Evolutionary conservation across 2,113 vertebrate genomes (phyloP), one percentile per base, ranked within the genome.

Genomic region (Terrapene triunguis): DNA sequence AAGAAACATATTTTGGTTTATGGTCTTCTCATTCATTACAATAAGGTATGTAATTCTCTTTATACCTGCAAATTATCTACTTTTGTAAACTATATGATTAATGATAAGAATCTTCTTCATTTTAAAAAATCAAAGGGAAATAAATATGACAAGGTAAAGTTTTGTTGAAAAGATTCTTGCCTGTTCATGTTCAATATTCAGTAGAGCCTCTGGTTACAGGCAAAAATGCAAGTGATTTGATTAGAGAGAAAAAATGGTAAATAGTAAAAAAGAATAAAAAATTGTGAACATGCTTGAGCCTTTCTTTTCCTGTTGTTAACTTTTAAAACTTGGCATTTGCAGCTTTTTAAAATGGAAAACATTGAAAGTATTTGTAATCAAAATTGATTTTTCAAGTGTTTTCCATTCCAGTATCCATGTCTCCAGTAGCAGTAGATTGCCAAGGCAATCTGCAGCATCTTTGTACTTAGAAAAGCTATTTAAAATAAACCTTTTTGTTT

Each of bases 1-100:
- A 96, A 95, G 89, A 97, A 97, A 89, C 98, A 98, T 93, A 94
- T 98, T 97, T 98, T 98, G 55, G 83, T 98, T 87, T 98, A 89
- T 84, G 97, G 98, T 12, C 97, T 99, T 27, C 92, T 98, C 91
- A 92, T 99, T 54, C 96, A 89, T 14, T 95, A 85, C 84, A 85
- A 97, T 65, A 94, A 98, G 98, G 98, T 99, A 98, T 48, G 98
- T 95, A 88, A 89, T 89, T 94, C 47, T 62, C 89, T 95, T 62
- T 88, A 80, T 92, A 44, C 2, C 2, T 93, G 84, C 47, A 65
- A 78, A 95, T 85, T 83, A 9, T 82, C 82, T 89, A 32, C 74
- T 92, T 92, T 44, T 95, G 19, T 91, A 54, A 57, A 84, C 57
- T 89, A 51, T 38, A 32, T 85, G 85, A 97, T 95, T 92, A 94